Evolutionary conservation across 2,797 vertebrate species (phyloP).

Genomic region (Hylomyscus alleni): DNA sequence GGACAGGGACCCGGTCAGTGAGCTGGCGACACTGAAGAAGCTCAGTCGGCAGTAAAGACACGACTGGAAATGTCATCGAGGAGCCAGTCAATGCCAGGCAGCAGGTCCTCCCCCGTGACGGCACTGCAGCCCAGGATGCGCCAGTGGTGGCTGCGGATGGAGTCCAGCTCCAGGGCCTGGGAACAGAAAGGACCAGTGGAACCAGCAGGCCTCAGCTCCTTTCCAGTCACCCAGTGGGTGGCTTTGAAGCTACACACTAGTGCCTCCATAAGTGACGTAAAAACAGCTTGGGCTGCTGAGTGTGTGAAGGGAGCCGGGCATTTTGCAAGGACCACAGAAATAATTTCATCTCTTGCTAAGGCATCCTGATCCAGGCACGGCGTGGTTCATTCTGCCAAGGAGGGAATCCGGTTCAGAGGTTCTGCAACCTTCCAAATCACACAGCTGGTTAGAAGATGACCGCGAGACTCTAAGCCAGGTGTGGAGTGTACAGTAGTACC

Average conservation of each 20-base stretch:
- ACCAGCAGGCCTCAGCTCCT: not conserved
- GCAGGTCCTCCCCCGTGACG: conserved; percentile 93
- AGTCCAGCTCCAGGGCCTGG: conserved; percentile 92
- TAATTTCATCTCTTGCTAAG: not conserved
- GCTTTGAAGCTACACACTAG: not conserved
- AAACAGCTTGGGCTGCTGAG: fast-evolving
- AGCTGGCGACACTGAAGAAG: not conserved
- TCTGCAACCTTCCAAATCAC: not conserved
- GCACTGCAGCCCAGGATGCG: conserved; percentile 95
- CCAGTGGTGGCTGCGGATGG: conserved; percentile 95
- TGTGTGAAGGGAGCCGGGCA: no score
- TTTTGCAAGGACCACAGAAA: not conserved
- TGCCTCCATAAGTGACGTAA: not conserved
- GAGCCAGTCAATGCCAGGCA: conserved; percentile 94
- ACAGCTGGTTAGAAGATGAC: not conserved
- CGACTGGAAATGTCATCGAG: conserved; percentile 94
- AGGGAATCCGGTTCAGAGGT: conserved; percentile 33
- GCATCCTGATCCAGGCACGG: not conserved
- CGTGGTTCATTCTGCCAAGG: not conserved
- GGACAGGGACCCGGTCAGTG: not conserved
- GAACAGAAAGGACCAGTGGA: not conserved
- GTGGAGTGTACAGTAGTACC: not conserved
- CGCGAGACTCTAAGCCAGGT: not conserved
- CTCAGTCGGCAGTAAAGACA: conserved; percentile 93
- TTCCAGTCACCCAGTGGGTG: not conserved